Evolutionary conservation across 1,140 invertebrate genomes (phyloP).

Genomic region (Magallana angulata): DNA sequence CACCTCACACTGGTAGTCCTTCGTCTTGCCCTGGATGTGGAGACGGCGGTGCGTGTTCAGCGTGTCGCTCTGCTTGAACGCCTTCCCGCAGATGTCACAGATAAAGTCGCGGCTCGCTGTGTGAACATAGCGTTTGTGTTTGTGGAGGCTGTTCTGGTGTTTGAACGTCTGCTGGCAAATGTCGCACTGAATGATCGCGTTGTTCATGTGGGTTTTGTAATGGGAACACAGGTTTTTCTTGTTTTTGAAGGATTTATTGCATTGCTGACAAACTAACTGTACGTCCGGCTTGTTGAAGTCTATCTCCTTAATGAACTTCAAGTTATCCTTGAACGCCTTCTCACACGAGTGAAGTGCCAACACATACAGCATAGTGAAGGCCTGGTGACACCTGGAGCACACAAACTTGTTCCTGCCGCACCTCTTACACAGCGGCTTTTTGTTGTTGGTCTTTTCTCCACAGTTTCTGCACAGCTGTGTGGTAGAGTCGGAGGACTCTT

Average conservation of each 20-base stretch:
- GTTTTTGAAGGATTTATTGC: conserved; percentile 58
- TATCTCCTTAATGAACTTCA: neutral
- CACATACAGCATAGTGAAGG: neutral
- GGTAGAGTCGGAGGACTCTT: neutral
- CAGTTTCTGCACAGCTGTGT: neutral
- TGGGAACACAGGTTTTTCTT: conserved; percentile 40
- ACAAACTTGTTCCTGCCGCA: neutral
- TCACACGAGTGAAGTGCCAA: conserved; percentile 15
- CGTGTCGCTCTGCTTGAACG: conserved; percentile 55
- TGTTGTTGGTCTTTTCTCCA: neutral
- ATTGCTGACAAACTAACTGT: conserved; percentile 52
- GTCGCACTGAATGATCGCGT: conserved; percentile 84
- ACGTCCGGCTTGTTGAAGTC: conserved; percentile 82
- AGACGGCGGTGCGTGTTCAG: conserved; percentile 50
- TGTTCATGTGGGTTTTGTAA: conserved; percentile 88
- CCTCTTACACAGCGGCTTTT: neutral
- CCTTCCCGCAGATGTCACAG: conserved; percentile 59
- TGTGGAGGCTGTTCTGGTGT: conserved; percentile 50
- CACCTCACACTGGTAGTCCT: conserved; percentile 88
- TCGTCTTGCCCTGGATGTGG: conserved; percentile 77
- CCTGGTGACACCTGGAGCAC: conserved; percentile 35
- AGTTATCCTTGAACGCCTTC: neutral
- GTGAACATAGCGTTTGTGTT: conserved; percentile 55
- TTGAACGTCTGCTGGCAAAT: conserved; percentile 94
- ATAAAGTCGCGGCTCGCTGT: conserved; percentile 40